Evolutionary conservation across 2,888 invertebrate genomes (phyloP), one percentile per base, ranked within the genome.

Genomic region (Rhagonycha lutea): DNA sequence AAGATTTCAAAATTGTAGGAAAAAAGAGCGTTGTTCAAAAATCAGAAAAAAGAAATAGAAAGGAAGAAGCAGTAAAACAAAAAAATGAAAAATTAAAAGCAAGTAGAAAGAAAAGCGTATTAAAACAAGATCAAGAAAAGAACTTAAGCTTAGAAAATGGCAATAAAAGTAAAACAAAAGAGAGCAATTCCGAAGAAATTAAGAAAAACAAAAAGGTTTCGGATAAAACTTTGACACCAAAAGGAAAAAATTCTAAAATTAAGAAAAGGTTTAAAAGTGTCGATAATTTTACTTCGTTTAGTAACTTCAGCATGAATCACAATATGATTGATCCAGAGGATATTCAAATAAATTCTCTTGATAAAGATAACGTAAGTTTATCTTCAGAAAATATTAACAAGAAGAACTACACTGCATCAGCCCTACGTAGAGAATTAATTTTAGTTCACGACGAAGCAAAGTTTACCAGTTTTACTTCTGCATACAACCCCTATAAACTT

Each of bases 401-500:
- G 12, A 61, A 68, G 14, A 32, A 29, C 14, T 24, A 24, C n/a
- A 7, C 9, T n/a, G 12, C 14, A 61, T 24, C 24, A 14, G 24
- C 11, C 3, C 14, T n/a, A 29, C 60, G 29, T 61, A 76, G 47
- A 14, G 23, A 70, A 70, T 24, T 28, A 61, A 18, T 11, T 65
- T 24, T 24, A 72, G 14, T 24, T 62, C 29, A 18, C 47, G 69
- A 69, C 28, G 76, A 73, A 69, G n/a, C 28, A 7, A 72, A 77
- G n/a, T 23, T 74, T 11, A 70, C 68, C 18, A 72, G 69, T 12
- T 73, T 61, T n/a, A 73, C 12, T 12, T 28, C 69, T 9, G 80
- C 72, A 62, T 82, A 73, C 32, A 81, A 82, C 70, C 80, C 81
- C 3, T 78, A 75, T 47, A 76, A 71, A 61, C 61, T 81, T 32